A percentile compares a stretch with the other conserved stretches of the same genome.
Evolutionary conservation across 2,888 invertebrate species (phyloP).

Genomic region (Melitaea athalia): DNA sequence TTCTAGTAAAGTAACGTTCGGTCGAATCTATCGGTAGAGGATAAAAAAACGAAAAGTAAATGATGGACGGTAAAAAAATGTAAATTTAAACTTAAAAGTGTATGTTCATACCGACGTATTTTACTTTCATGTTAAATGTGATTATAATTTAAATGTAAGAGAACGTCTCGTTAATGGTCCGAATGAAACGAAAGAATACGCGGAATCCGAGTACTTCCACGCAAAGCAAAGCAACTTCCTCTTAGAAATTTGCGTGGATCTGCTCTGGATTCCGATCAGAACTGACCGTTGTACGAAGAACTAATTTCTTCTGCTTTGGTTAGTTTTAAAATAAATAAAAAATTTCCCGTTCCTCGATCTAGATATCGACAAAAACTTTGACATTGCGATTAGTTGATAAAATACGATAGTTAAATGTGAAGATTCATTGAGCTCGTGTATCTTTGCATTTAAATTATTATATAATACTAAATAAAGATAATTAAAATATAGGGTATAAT

Average conservation of each 20-base stretch:
- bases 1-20: slow-evolving; percentile 80
- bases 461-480: slow-evolving; percentile 50
- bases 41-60: slow-evolving; percentile 56
- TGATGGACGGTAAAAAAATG: slow-evolving; percentile 56
- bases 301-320: slow-evolving; percentile 39
- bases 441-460: slow-evolving; percentile 68
- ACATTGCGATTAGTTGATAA: slow-evolving; percentile 55
- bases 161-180: slow-evolving; percentile 49
- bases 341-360: slow-evolving; percentile 24
- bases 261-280: slow-evolving; percentile 67
- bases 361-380: slow-evolving; percentile 60
- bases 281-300: slow-evolving; percentile 45
- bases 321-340: slow-evolving; percentile 35
- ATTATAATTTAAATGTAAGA: slow-evolving; percentile 42
- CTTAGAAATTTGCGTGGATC: slow-evolving; percentile 77
- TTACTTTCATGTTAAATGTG: slow-evolving; percentile 44
- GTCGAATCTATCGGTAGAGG: slow-evolving; percentile 70
- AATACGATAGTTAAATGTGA: slow-evolving; percentile 61
- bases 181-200: slow-evolving; percentile 32
- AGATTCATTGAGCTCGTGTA: slow-evolving; percentile 77
- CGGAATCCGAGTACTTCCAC: slow-evolving; percentile 74
- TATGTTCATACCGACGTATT: slow-evolving; percentile 59
- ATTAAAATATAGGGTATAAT: slow-evolving; percentile 72
- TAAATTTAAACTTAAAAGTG: slow-evolving; percentile 52
- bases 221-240: slow-evolving; percentile 79